Conservation (phyloP, 1,140 invertebrate genomes). For the Anadara kagoshimensis region DNA sequence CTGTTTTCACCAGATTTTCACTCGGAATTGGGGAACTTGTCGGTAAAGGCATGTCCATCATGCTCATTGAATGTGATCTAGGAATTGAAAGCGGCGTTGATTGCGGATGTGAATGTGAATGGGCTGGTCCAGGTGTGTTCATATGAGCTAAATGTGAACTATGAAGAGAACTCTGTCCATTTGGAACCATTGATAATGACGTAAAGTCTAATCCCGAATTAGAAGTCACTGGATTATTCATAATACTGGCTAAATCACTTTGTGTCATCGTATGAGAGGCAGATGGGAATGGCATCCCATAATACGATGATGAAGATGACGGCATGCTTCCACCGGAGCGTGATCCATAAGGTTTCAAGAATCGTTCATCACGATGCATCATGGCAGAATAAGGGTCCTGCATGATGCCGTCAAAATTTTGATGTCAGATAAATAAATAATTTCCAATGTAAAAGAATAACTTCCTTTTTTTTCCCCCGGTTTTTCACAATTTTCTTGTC, state of each 20-base stretch:
- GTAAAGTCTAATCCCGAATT: slow-evolving; percentile 20
- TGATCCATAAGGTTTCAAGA: slow-evolving; percentile 31
- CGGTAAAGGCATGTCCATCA: slow-evolving; percentile 13
- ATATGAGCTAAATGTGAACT: not conserved
- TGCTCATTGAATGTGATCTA: too few species aligned
- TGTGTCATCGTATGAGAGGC: slow-evolving; percentile 46
- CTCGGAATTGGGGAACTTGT: slow-evolving; percentile 21
- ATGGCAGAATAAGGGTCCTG: slow-evolving; percentile 53
- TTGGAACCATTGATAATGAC: too few species aligned
- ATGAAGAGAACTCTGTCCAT: not conserved
- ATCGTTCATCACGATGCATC: slow-evolving; percentile 46
- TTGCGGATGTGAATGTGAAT: not conserved
- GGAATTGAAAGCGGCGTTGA: too few species aligned
- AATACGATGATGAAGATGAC: slow-evolving; percentile 31
- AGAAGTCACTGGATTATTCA: slow-evolving; percentile 8
- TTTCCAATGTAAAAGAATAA: too few species aligned
- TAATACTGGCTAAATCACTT: slow-evolving; percentile 26
- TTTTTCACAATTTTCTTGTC: not conserved
- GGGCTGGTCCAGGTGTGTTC: slow-evolving; percentile 2
- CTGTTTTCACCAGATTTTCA: not conserved
- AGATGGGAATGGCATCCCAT: slow-evolving; percentile 34
- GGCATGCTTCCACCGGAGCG: slow-evolving; percentile 19
- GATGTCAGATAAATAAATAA: not conserved
- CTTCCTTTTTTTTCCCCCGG: not conserved
- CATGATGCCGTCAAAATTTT: slow-evolving; percentile 30